Conservation (phyloP, 2,797 vertebrate genomes). For the Pteropus rufus region DNA sequence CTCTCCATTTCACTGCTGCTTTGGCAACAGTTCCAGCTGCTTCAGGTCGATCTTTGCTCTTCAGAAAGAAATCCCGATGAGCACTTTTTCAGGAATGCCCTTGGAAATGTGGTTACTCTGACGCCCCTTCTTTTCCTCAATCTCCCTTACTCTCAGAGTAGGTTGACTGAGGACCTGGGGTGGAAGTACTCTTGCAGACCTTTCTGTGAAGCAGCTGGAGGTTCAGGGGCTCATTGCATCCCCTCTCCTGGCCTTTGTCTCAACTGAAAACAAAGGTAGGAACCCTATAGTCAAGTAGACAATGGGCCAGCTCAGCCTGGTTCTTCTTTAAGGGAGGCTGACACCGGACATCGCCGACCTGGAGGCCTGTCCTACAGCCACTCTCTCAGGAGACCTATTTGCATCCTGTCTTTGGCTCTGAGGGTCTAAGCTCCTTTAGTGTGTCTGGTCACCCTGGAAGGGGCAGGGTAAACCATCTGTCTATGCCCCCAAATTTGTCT, state of each 20-base stretch:
- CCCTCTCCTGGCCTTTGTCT: not conserved
- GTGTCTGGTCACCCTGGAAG: not conserved
- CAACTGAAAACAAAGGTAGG: not conserved
- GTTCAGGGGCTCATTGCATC: not conserved
- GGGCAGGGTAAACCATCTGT: not conserved
- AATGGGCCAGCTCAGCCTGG: not conserved
- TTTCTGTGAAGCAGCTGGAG: not conserved
- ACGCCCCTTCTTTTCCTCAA: not conserved
- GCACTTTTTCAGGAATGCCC: not conserved
- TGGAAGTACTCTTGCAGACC: not conserved
- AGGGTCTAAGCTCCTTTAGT: slow-evolving; percentile 2
- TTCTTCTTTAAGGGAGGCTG: not conserved
- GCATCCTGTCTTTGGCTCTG: not conserved
- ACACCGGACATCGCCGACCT: not conserved
- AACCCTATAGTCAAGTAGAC: not conserved
- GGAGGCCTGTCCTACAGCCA: not conserved
- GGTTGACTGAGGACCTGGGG: not conserved
- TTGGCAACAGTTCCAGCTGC: not conserved
- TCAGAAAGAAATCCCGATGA: not conserved
- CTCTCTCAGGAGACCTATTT: not conserved
- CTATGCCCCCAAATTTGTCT: not conserved
- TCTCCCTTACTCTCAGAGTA: not conserved
- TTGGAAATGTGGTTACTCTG: not conserved
- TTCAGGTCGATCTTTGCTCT: not conserved
- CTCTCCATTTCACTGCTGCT: not conserved